phyloP scores from a whole-genome alignment of 1,140 invertebrate species.

The Helicoverpa armigera region DNA sequence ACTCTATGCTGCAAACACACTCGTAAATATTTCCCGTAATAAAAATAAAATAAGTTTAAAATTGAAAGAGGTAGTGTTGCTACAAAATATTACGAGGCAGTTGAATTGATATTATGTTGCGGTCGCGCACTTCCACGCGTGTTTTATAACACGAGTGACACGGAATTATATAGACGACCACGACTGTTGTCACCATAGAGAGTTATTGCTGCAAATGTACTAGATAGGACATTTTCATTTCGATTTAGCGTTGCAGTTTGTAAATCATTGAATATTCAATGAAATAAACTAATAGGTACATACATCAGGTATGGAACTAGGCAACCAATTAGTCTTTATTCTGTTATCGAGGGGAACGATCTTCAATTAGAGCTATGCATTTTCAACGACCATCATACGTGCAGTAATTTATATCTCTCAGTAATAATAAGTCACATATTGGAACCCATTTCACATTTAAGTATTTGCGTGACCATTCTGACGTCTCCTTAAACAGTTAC shows the following conservation, averaged over 20 bases:
- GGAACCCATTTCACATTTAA: background rate
- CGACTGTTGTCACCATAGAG: background rate
- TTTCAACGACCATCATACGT: background rate
- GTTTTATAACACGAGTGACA: slow-evolving; percentile 15
- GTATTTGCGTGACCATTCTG: background rate
- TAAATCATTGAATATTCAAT: slow-evolving; percentile 25
- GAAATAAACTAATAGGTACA: slow-evolving; percentile 12
- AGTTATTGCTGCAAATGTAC: slow-evolving; percentile 18
- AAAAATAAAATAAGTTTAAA: slow-evolving; percentile 47
- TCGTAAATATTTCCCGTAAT: slow-evolving; percentile 51
- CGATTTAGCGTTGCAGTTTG: slow-evolving; percentile 1
- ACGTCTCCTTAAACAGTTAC: background rate
- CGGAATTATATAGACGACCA: slow-evolving; percentile 8
- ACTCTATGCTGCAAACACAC: slow-evolving; percentile 40
- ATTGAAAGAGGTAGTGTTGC: slow-evolving; percentile 35
- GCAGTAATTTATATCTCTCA: background rate
- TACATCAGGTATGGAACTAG: slow-evolving; percentile 11
- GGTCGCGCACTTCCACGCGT: background rate
- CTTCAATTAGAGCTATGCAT: slow-evolving; percentile 5
- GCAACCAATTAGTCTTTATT: slow-evolving; percentile 18
- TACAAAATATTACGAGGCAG: slow-evolving; percentile 26
- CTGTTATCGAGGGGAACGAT: background rate
- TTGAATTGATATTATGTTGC: slow-evolving; percentile 38
- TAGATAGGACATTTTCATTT: slow-evolving; percentile 4
- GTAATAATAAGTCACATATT: slow-evolving; percentile 8